phyloP scores from a whole-genome alignment of 2,888 invertebrate species.

The Noctua janthe region DNA sequence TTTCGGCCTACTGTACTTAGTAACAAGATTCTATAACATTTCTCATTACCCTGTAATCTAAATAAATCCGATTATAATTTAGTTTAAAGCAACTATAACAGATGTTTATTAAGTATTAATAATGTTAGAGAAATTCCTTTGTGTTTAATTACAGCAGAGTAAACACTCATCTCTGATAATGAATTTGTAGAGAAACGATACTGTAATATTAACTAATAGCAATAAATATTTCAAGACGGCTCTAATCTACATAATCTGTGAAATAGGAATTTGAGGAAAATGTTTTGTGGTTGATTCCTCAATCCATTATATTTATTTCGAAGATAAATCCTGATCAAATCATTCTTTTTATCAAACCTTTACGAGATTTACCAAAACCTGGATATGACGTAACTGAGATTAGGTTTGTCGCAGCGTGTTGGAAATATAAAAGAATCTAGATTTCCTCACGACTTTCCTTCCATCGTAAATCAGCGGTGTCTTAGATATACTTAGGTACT shows the following conservation, averaged over 20 bases:
- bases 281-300: conserved; percentile 5
- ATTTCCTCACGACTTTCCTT: conserved; percentile 21
- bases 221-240: conserved; percentile 32
- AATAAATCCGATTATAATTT: conserved; percentile 15
- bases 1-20: too few relatives aligned
- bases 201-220: conserved; percentile 26
- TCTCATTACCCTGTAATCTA: conserved; percentile 21
- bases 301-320: conserved; percentile 23
- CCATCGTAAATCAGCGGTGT: conserved; percentile 27
- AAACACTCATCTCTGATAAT: conserved; percentile 47
- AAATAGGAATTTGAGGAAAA: background rate
- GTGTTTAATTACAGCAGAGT: conserved; percentile 44
- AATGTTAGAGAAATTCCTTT: conserved; percentile 47
- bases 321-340: conserved; percentile 6
- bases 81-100: conserved; percentile 40
- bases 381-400: conserved; percentile 23
- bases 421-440: conserved; percentile 26
- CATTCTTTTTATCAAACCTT: conserved; percentile 20
- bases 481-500: conserved; percentile 11
- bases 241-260: conserved; percentile 13
- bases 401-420: conserved; percentile 34
- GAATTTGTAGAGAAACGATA: conserved; percentile 34
- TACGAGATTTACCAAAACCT: conserved; percentile 12
- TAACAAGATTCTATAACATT: background rate
- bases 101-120: conserved; percentile 54